Conservation (phyloP, 2,888 invertebrate genomes). For the Chrysomela aeneicollis region DNA sequence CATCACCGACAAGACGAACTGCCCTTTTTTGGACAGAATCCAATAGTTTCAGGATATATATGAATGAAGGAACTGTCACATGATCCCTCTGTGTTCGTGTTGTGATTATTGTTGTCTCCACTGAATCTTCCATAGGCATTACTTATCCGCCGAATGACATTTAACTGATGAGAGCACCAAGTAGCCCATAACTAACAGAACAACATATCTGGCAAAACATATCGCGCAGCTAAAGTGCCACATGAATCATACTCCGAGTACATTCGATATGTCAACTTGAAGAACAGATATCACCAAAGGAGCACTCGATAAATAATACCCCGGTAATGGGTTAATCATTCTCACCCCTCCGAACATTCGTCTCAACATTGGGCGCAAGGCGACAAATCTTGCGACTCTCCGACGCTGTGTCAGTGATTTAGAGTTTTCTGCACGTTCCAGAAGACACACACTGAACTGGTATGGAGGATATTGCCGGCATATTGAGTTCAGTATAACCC, state of each 20-base stretch:
- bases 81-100: too few relatives aligned
- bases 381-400: not conserved
- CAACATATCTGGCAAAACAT: too few relatives aligned
- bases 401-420: not conserved
- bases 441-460: not conserved
- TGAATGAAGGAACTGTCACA: too few relatives aligned
- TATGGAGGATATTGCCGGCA: not conserved
- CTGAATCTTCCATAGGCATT: too few relatives aligned
- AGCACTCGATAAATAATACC: not conserved
- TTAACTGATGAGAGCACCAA: too few relatives aligned
- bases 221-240: too few relatives aligned
- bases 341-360: not conserved
- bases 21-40: too few relatives aligned
- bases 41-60: too few relatives aligned
- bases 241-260: not conserved
- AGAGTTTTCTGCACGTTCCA: not conserved
- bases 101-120: too few relatives aligned
- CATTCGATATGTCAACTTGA: not conserved
- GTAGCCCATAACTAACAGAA: too few relatives aligned
- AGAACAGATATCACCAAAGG: not conserved
- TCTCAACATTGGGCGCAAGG: not conserved
- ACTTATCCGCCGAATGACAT: too few relatives aligned
- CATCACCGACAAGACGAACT: too few relatives aligned
- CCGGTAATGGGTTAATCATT: conserved; percentile 2
- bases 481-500: not conserved